Conservation (phyloP, 2,888 invertebrate genomes). For the Neoaliturus tenellus region DNA sequence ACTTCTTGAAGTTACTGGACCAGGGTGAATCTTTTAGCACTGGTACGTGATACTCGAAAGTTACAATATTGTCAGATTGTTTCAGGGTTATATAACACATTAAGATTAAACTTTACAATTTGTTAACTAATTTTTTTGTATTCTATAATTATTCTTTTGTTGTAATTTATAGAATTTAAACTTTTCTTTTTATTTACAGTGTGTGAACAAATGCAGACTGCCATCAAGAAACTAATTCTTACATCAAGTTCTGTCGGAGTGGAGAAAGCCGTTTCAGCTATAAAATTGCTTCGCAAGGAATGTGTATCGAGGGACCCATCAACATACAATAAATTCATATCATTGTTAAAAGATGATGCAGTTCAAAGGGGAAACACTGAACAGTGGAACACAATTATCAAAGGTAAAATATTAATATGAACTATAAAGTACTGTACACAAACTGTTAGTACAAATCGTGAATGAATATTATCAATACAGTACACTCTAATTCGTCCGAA, state of each 20-base stretch:
- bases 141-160: too few relatives aligned
- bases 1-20: slow-evolving; percentile 30
- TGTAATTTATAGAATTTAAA: too few relatives aligned
- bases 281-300: background rate
- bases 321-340: slow-evolving; percentile 18
- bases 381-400: slow-evolving; percentile 8
- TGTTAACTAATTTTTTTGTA: too few relatives aligned
- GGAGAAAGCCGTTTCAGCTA: slow-evolving; percentile 14
- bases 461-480: too few relatives aligned
- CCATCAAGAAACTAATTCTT: slow-evolving; percentile 29
- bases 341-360: slow-evolving; percentile 21
- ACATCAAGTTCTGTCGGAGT: background rate
- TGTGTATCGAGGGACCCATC: slow-evolving; percentile 3
- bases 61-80: too few relatives aligned
- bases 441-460: too few relatives aligned
- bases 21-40: slow-evolving; percentile 27
- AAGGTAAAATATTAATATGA: too few relatives aligned
- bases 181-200: slow-evolving; percentile 42
- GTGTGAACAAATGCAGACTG: slow-evolving; percentile 46
- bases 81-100: too few relatives aligned
- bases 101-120: too few relatives aligned
- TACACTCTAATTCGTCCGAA: too few relatives aligned
- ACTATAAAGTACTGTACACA: too few relatives aligned
- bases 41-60: background rate
- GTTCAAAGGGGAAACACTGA: background rate